A percentile compares a stretch with the other conserved stretches of the same genome.
These are phyloP conservation scores for Tragelaphus oryx DNA, from an alignment of 2,797 vertebrate genomes.

Conservation along the genomic window DNA sequence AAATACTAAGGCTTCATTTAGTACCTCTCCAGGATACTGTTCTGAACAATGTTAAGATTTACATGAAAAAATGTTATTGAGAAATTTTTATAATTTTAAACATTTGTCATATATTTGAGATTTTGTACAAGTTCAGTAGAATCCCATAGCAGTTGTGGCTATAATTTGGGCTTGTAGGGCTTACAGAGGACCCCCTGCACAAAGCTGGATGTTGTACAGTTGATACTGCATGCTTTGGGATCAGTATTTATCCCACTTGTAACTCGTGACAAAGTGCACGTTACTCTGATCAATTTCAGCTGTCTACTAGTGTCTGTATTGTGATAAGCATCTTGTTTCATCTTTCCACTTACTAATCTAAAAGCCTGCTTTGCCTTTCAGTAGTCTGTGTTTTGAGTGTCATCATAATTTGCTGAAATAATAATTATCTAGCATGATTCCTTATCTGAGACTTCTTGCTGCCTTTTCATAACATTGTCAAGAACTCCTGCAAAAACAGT, in stretches of 20 bases:
- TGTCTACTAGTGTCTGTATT: constrained; percentile 70
- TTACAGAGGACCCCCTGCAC: constrained; percentile 85
- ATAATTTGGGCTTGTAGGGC: constrained; percentile 57
- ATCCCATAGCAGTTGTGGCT: neutral
- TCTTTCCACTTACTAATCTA: constrained; percentile 74
- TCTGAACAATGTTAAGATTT: neutral
- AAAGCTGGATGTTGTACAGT: constrained; percentile 75
- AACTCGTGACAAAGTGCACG: constrained; percentile 80
- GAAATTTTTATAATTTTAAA: constrained; percentile 54
- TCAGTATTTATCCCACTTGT: constrained; percentile 64
- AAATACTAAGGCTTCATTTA: constrained; percentile 8
- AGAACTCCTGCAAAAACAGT: constrained; percentile 59
- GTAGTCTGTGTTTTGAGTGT: constrained; percentile 63
- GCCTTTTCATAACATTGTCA: constrained; percentile 59
- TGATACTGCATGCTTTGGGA: constrained; percentile 84
- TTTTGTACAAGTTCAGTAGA: constrained; percentile 58
- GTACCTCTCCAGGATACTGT: constrained; percentile 8
- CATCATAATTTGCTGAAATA: constrained; percentile 62
- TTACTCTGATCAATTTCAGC: constrained; percentile 61
- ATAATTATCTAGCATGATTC: constrained; percentile 70
- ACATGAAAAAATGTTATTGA: neutral
- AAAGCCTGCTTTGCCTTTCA: constrained; percentile 76
- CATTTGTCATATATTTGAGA: neutral
- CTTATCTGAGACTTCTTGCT: constrained; percentile 68
- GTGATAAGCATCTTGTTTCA: constrained; percentile 62